A percentile compares a stretch with the other conserved stretches of the same genome.
Evolutionary conservation across 2,113 vertebrate species (phyloP).

Genomic region (Lynx canadensis): DNA sequence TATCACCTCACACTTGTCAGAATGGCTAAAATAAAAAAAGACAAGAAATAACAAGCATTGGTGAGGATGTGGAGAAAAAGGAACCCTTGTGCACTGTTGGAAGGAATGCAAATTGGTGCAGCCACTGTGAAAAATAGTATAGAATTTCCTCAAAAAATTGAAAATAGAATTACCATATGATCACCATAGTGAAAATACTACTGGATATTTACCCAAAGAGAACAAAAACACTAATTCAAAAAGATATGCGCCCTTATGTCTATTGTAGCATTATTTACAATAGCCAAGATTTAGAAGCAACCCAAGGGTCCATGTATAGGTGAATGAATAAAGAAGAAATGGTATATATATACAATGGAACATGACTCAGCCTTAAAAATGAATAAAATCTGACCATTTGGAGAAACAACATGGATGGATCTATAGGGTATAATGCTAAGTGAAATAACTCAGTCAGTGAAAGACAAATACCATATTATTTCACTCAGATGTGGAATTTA

Average conservation of each 20-base stretch:
- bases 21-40: neutral
- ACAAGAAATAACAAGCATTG: neutral
- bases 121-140: neutral
- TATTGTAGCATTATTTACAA: neutral
- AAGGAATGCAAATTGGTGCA: neutral
- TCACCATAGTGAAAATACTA: neutral
- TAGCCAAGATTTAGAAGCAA: neutral
- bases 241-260: neutral
- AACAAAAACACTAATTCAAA: neutral
- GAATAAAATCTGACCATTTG: neutral
- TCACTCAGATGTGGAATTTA: neutral
- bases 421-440: neutral
- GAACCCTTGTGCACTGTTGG: neutral
- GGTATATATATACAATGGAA: neutral
- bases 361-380: neutral
- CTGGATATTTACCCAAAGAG: neutral
- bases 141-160: neutral
- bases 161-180: neutral
- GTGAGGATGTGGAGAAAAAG: neutral
- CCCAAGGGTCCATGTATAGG: neutral
- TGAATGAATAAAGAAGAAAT: neutral
- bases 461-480: neutral
- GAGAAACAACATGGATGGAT: neutral
- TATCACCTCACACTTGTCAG: neutral
- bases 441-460: neutral